Evolutionary conservation across 1,140 invertebrate species (phyloP).

Genomic region (Lordiphosa mommai): DNA sequence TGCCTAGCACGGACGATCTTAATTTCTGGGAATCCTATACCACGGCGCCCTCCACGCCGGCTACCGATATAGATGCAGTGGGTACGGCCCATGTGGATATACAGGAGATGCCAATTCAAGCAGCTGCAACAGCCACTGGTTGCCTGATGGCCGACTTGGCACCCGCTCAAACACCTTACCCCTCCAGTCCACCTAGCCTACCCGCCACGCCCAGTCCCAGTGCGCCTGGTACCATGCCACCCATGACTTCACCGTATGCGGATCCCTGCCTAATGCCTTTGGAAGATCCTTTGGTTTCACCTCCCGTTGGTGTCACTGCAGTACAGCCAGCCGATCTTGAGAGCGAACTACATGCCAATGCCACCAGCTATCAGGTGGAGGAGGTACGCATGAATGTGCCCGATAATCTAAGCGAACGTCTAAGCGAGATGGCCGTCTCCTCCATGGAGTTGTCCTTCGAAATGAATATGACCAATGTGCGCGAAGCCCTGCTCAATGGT

Average conservation of each 20-base stretch:
- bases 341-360: not conserved
- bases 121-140: not conserved
- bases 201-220: not conserved
- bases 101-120: not conserved
- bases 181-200: no score
- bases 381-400: conserved; percentile 49
- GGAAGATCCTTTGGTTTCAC: not conserved
- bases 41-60: not conserved
- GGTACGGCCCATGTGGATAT: not conserved
- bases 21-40: conserved; percentile 19
- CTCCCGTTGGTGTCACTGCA: conserved; percentile 1
- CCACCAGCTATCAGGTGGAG: not conserved
- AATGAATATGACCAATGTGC: conserved; percentile 69
- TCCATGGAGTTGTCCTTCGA: conserved; percentile 70
- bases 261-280: no score
- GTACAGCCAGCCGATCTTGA: not conserved
- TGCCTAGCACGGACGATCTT: not conserved
- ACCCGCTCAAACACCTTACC: no score
- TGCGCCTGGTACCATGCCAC: not conserved
- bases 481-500: conserved; percentile 23
- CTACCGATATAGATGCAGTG: conserved; percentile 28
- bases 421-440: conserved; percentile 56
- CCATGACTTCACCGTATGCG: not conserved
- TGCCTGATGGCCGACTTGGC: not conserved
- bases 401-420: conserved; percentile 20